These are phyloP conservation scores for Prolemur simus DNA, from an alignment of 2,113 vertebrate genomes.

Conservation along the genomic window DNA sequence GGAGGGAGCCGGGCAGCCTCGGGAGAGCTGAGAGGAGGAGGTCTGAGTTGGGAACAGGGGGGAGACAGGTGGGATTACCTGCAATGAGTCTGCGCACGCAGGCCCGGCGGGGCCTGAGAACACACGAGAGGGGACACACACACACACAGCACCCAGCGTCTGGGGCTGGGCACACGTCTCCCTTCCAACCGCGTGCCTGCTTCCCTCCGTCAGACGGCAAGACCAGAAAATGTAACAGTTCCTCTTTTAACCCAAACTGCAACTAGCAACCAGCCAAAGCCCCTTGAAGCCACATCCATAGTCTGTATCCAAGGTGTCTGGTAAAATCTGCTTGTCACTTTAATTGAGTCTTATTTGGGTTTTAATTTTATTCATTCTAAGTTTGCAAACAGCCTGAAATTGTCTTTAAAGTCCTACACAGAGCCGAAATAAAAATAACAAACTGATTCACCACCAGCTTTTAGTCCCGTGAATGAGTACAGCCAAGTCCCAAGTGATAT, in stretches of 20 bases:
- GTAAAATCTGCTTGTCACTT: background rate
- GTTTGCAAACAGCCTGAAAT: background rate
- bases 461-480: background rate
- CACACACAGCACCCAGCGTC: too few relatives aligned
- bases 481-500: background rate
- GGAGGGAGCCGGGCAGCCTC: too few relatives aligned
- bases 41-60: accelerated
- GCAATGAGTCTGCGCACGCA: accelerated
- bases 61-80: background rate
- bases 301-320: accelerated
- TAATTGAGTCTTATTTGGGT: background rate
- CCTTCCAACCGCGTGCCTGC: accelerated
- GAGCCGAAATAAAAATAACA: background rate
- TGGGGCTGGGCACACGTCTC: too few relatives aligned
- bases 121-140: too few relatives aligned
- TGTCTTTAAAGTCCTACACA: background rate
- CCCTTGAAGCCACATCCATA: accelerated
- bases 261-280: accelerated
- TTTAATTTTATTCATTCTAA: background rate
- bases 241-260: accelerated
- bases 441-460: background rate
- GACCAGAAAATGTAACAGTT: background rate
- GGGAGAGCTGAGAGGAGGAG: accelerated
- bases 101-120: background rate
- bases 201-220: accelerated